phyloP scores from a whole-genome alignment of 2,113 vertebrate genomes.

The Hypomesus transpacificus region DNA sequence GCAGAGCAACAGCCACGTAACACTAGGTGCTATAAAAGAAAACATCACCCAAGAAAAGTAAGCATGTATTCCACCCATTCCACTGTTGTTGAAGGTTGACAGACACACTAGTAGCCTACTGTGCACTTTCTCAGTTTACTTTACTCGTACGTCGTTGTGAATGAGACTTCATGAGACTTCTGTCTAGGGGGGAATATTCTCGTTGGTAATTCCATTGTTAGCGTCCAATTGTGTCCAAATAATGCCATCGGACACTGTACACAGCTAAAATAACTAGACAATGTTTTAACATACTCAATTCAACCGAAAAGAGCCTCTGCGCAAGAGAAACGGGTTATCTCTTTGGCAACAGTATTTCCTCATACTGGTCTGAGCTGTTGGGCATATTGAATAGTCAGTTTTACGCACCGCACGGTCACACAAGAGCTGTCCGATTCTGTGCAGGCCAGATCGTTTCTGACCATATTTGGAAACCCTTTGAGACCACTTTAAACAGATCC shows the following conservation, averaged over 20 bases:
- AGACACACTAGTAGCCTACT: not conserved
- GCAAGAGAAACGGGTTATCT: no score
- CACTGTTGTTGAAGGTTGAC: not conserved
- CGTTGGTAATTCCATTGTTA: no score
- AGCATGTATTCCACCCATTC: conserved; percentile 41
- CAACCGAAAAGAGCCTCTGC: no score
- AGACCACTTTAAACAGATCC: not conserved
- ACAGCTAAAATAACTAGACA: no score
- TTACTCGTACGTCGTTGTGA: no score
- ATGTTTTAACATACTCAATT: no score
- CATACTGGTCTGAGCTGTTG: not conserved
- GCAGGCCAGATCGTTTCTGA: not conserved
- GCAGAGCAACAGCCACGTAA: conserved; percentile 43
- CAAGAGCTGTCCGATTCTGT: not conserved
- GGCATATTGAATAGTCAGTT: not conserved
- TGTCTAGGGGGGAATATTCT: no score
- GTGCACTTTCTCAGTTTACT: no score
- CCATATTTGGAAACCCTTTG: not conserved
- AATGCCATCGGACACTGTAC: no score
- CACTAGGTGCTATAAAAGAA: conserved; percentile 75
- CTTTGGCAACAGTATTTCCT: no score
- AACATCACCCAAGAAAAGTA: conserved; percentile 76
- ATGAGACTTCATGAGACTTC: no score
- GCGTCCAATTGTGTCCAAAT: no score
- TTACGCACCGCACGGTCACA: not conserved